A percentile compares a stretch with the other conserved stretches of the same genome.
phyloP scores from a whole-genome alignment of 2,888 invertebrate species.

The Diarsia rubi region DNA sequence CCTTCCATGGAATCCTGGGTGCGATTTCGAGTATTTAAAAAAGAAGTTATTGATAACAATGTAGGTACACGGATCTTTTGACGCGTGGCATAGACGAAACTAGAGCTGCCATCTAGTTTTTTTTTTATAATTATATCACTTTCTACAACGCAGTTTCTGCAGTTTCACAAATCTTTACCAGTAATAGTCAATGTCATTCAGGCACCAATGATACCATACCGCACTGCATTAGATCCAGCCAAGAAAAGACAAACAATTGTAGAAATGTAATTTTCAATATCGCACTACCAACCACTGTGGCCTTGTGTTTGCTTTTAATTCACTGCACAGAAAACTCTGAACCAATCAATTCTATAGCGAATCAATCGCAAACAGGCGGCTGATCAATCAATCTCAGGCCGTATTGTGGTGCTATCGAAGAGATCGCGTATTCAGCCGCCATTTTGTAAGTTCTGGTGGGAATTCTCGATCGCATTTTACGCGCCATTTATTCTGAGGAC shows the following conservation, averaged over 20 bases:
- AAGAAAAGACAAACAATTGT: neutral
- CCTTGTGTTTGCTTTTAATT: constrained; percentile 39
- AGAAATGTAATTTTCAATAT: constrained; percentile 1
- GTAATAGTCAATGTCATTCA: neutral
- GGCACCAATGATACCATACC: neutral
- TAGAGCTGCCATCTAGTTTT: neutral
- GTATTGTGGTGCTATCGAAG: constrained; percentile 17
- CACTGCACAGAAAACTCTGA: constrained; percentile 18
- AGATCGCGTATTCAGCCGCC: constrained; percentile 8
- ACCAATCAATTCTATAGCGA: constrained; percentile 39
- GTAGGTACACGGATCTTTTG: neutral
- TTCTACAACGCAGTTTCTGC: neutral
- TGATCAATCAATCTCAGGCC: constrained; percentile 51
- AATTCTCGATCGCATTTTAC: constrained; percentile 21
- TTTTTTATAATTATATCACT: too few species aligned
- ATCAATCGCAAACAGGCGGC: constrained; percentile 46
- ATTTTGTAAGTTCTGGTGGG: constrained; percentile 35
- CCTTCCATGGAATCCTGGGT: too few species aligned
- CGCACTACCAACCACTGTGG: neutral
- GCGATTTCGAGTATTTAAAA: too few species aligned
- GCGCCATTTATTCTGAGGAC: constrained; percentile 15
- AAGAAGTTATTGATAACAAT: neutral
- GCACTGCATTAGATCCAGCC: neutral
- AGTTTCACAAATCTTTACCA: neutral
- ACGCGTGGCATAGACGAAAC: neutral